Evolutionary conservation across 2,888 invertebrate genomes (phyloP), one percentile per base, ranked within the genome.

Genomic region (Harpagoxenus sublaevis): DNA sequence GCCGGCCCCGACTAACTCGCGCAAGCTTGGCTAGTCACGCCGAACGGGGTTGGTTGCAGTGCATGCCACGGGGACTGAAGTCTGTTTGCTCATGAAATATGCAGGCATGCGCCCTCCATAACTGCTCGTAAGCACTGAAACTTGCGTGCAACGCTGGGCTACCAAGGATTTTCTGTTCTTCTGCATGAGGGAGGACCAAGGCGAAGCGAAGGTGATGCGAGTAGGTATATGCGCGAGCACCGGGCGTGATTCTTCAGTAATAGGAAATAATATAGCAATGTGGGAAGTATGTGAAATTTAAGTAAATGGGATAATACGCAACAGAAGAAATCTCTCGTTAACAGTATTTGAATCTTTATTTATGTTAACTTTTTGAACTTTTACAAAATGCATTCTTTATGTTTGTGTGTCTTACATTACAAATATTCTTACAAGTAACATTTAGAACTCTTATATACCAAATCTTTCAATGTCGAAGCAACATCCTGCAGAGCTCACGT

Each of bases 31-130:
- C 89, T 75, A 60, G 84, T 88, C 86, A 77, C 82, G 82, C 60
- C 48, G 66, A 81, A 42, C 68, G 55, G 65, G 81, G 86, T 63
- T 75, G 86, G 88, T 87, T 86, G 89, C 87, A 86, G 87, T 85
- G 87, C 87, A 90, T 84, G 89, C 90, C 85, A 82, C 83, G 87
- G 88, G 87, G 92, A 88, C 88, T 91, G 90, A 93, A 93, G 93
- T 93, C 93, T 94, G 90, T 94, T 94, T 94, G 94, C 94, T 94
- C 93, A 94, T 94, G 92, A 94, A 94, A 94, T 94, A 94, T 94
- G 94, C 94, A 94, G 92, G 89, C 93, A 91, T 92, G 92, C 93
- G 92, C 93, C 93, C 93, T 94, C 92, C 92, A 89, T 90, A 91
- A 92, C 91, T 92, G 91, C 91, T 93, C 91, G 92, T 88, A 92